Evolutionary conservation across 2,797 vertebrate genomes (phyloP), one percentile per base, ranked within the genome.

Genomic region (Eurystomus glaucurus): DNA sequence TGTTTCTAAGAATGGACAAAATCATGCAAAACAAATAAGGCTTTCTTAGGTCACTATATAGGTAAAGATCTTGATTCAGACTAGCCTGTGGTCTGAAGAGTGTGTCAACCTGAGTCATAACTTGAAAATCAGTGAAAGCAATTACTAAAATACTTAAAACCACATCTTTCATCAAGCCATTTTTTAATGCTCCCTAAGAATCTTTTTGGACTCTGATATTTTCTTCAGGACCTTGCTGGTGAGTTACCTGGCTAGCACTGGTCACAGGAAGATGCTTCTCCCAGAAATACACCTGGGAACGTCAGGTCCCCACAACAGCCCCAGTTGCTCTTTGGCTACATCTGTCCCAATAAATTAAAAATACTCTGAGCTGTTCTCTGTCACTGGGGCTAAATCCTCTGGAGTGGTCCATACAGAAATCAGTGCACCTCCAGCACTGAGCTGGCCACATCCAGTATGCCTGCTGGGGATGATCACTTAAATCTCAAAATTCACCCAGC

Each of bases 291-390:
- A 50, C 18, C 29, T 87, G 62, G 33, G 43, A 72, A 18, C 0
- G 4, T 26, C 43, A 72, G 22, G 33, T 46, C 71, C 58, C 75
- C 41, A 46, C 0, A 1, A 54, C 0, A 1, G 31, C 23, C 54
- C 31, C 45, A 7, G 23, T 9, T 75, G 43, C 25, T 75, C 18
- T 72, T 77, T 21, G 18, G 65, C 35, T 76, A 48, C 18, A 28
- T 37, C 33, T 76, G n/a, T 15, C 61, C 6, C 3, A 43, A 54
- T 28, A 72, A 91, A 93, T 85, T 29, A 41, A 72, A 76, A 84
- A 13, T 75, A 50, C 6, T 50, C 57, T 2, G 1, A 76, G 28
- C 8, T 54, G 19, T 33, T 81, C 33, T 60, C 50, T 52, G 1
- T 18, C 45, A 28, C 28, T 45, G 52, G 26, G 39, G 17, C 16